Base-by-base conservation (phyloP, 2,888 invertebrate genomes). In the Lasioglossum zephyrum region DNA sequence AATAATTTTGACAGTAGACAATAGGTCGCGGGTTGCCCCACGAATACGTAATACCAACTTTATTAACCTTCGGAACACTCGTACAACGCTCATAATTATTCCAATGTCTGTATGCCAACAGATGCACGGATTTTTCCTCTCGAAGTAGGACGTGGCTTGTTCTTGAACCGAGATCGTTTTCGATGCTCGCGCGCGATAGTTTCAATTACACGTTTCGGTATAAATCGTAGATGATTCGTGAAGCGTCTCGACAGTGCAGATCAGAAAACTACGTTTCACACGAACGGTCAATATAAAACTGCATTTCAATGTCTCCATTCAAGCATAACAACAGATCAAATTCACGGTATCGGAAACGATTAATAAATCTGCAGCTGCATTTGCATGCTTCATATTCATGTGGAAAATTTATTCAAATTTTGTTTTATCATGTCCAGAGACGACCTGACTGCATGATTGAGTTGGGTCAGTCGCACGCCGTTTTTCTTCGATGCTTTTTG, bases 101-200 rank as follows among this genome's bases (percentile, higher is more conserved):
- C 66, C 66, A 16, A 60, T 16, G 60, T 16, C 26, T 2, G 26
- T 60, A 16, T 26, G 13, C 13, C 60, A 16, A 31, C 60, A 60
- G 60, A 60, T 60, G 26, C 60, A 26, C 60, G 60, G 60, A 60
- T 60, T 60, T 60, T 60, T 60, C 60, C 60, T 60, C 60, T 60
- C 26, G 60, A 60, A 16, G 26, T 31, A 31, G 60, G 1, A 26
- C 60, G 60, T 13, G 5, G 26, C 13, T 13, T 31, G 26, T 11
- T 26, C 26, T 60, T 60, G 26, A 13, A 26, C 13, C 60, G 60
- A 60, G 11, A 13, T 26, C 13, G 26, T 26, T 60, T 60, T 60
- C 13, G 26, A 60, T 60, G 26, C 13, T 13, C 49, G 18, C 13
- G 60, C 13, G 4, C 26, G 60, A 26, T 60, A 1, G 53, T 22